Conservation (phyloP, 2,113 vertebrate genomes). For the Panurus biarmicus region DNA sequence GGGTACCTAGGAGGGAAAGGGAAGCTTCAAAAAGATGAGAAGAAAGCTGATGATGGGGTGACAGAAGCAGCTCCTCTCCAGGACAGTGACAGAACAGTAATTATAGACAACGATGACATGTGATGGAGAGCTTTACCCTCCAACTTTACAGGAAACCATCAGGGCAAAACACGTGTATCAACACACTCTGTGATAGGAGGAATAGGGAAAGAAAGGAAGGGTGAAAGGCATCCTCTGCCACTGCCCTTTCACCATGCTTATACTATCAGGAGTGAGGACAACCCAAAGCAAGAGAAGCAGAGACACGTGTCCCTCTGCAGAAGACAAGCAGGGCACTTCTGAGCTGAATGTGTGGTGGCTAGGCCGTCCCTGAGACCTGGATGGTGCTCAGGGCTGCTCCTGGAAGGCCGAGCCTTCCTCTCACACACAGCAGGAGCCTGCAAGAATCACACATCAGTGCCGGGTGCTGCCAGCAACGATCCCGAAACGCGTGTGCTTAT, state of each 20-base stretch:
- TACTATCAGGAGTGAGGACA: not conserved
- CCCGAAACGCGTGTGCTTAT: rapidly evolving
- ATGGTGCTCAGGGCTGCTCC: rapidly evolving
- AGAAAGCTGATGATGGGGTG: not conserved
- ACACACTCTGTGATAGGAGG: not conserved
- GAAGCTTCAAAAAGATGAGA: constrained; percentile 41
- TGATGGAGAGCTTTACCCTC: constrained; percentile 13
- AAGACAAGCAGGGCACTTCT: not conserved
- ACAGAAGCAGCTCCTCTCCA: not conserved
- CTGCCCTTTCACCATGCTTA: not conserved
- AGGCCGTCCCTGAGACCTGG: not conserved
- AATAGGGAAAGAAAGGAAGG: not conserved
- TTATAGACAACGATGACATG: constrained; percentile 28
- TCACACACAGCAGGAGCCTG: rapidly evolving
- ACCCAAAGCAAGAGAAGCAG: not conserved
- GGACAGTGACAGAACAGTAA: constrained; percentile 41
- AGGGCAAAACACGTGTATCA: not conserved
- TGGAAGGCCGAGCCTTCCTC: not conserved
- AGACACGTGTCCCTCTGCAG: not conserved
- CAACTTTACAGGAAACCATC: not conserved
- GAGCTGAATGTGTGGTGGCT: rapidly evolving
- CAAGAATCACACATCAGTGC: rapidly evolving
- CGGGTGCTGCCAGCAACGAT: not conserved
- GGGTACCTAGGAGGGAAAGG: constrained; percentile 7
- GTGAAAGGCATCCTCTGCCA: not conserved